These are phyloP conservation scores for Baronia brevicornis DNA, from an alignment of 2,888 invertebrate genomes.

Conservation along the genomic window DNA sequence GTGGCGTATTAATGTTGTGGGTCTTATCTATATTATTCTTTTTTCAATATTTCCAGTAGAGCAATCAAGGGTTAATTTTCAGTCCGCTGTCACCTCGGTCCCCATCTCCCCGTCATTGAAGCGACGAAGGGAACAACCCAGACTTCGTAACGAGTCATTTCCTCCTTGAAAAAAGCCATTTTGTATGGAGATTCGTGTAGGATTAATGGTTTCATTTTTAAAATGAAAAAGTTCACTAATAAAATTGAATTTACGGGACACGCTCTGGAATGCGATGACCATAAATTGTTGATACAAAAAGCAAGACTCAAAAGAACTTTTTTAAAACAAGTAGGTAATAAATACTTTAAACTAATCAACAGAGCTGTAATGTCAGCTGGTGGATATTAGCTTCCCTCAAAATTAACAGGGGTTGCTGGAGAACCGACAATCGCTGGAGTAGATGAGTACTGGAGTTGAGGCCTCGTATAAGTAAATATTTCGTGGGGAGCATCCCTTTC, in stretches of 20 bases:
- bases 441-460: too few relatives aligned
- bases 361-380: too few relatives aligned
- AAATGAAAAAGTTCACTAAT: conserved; percentile 8
- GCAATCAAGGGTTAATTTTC: conserved; percentile 55
- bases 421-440: too few relatives aligned
- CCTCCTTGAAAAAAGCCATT: conserved; percentile 31
- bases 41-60: conserved; percentile 28
- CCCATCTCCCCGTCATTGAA: conserved; percentile 20
- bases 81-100: conserved; percentile 35
- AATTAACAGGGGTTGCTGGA: too few relatives aligned
- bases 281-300: background rate
- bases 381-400: too few relatives aligned
- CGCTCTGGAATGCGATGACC: background rate
- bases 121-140: conserved; percentile 18
- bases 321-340: too few relatives aligned
- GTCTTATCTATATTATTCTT: conserved; percentile 28
- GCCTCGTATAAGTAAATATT: too few relatives aligned
- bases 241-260: too few relatives aligned
- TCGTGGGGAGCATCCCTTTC: too few relatives aligned
- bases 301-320: too few relatives aligned
- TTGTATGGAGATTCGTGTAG: conserved; percentile 21
- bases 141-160: conserved; percentile 38
- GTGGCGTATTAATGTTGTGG: too few relatives aligned
- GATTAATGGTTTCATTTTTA: conserved; percentile 12
- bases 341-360: too few relatives aligned